A percentile compares a stretch with the other conserved stretches of the same genome.
phyloP scores from a whole-genome alignment of 2,797 vertebrate genomes.

The Spea hammondii region DNA sequence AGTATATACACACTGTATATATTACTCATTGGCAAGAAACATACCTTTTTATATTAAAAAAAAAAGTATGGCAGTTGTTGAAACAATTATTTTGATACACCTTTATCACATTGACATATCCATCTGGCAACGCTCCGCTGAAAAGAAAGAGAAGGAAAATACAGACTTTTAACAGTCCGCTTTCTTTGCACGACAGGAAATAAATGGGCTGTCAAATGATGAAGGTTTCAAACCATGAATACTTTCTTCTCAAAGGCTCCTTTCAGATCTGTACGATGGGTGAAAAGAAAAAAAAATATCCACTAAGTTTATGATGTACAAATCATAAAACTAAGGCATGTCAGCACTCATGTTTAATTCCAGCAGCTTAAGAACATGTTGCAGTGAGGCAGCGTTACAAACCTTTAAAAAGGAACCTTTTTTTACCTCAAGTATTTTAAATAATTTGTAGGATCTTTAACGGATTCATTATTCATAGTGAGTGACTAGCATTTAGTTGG shows the following conservation, averaged over 20 bases:
- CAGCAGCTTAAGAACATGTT: constrained; percentile 16
- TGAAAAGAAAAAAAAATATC: constrained; percentile 39
- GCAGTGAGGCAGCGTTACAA: background rate
- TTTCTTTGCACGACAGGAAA: constrained; percentile 32
- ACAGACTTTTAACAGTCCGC: constrained; percentile 14
- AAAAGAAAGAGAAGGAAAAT: background rate
- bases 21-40: background rate
- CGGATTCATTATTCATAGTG: background rate
- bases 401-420: background rate
- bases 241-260: constrained; percentile 41
- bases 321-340: constrained; percentile 39
- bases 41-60: constrained; percentile 14
- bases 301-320: constrained; percentile 45
- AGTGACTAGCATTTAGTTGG: background rate
- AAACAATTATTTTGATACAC: constrained; percentile 27
- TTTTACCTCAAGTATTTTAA: constrained; percentile 14
- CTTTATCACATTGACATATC: constrained; percentile 24
- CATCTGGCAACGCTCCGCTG: background rate
- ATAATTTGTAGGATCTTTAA: background rate
- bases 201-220: constrained; percentile 47
- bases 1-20: background rate
- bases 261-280: constrained; percentile 41
- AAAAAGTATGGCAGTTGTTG: background rate
- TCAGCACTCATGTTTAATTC: constrained; percentile 40
- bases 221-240: constrained; percentile 19